Percentiles rank a stretch among this genome's conserved stretches.
These are phyloP conservation scores for Prochilodus magdalenae DNA, from an alignment of 2,113 vertebrate species.

Conservation along the genomic window DNA sequence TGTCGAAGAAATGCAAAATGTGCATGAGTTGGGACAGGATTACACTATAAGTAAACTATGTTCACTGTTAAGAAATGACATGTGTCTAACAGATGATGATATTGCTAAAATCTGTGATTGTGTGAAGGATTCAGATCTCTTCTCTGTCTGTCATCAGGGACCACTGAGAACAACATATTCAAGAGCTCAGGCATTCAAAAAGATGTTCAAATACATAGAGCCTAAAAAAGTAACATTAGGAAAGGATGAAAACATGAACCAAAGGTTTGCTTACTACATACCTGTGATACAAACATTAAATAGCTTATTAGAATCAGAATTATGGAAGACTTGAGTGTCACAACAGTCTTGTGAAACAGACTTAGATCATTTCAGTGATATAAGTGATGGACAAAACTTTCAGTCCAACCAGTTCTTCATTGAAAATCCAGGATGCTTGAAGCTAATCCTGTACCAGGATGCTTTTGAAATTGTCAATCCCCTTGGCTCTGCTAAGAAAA, in stretches of 20 bases:
- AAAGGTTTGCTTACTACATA: constrained; percentile 58
- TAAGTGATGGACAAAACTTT: too few relatives aligned
- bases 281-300: constrained; percentile 53
- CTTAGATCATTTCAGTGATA: too few relatives aligned
- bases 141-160: too few relatives aligned
- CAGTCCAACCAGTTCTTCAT: background rate
- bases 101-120: too few relatives aligned
- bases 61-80: too few relatives aligned
- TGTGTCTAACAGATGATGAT: too few relatives aligned
- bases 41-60: too few relatives aligned
- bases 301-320: constrained; percentile 51
- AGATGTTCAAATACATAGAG: constrained; percentile 48
- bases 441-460: background rate
- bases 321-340: constrained; percentile 43
- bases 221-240: constrained; percentile 44
- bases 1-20: too few relatives aligned
- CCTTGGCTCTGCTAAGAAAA: constrained; percentile 41
- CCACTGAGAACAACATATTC: too few relatives aligned
- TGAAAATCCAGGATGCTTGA: background rate
- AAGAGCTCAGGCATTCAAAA: too few relatives aligned
- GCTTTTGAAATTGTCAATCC: constrained; percentile 37
- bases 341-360: constrained; percentile 37
- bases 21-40: too few relatives aligned
- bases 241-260: constrained; percentile 53
- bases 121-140: too few relatives aligned